phyloP scores from a whole-genome alignment of 2,888 invertebrate species.

The Lithophane ornitopus region DNA sequence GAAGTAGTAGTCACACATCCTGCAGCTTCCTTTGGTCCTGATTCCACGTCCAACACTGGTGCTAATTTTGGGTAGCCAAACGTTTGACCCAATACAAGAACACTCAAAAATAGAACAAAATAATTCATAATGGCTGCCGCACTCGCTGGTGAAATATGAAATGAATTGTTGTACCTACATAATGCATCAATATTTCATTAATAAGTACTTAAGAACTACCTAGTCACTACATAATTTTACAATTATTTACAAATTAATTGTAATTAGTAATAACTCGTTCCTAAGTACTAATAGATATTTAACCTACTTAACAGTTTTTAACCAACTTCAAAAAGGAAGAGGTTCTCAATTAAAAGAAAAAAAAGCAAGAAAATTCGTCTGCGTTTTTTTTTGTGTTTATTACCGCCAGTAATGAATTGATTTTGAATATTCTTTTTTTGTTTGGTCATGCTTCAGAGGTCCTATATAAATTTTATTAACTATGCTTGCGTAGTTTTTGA shows the following conservation, averaged over 20 bases:
- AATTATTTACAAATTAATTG: not conserved
- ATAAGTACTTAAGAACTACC: not conserved
- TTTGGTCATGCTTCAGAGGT: too few relatives aligned
- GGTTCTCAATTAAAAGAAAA: too few relatives aligned
- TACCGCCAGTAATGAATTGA: too few relatives aligned
- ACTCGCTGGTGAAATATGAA: not conserved
- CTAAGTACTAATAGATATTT: not conserved
- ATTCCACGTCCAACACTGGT: not conserved
- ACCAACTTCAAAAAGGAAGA: too few relatives aligned
- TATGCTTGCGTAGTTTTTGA: too few relatives aligned
- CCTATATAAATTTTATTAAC: too few relatives aligned
- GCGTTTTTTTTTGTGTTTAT: too few relatives aligned
- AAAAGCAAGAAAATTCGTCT: too few relatives aligned
- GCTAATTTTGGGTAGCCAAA: not conserved
- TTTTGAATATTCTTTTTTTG: too few relatives aligned
- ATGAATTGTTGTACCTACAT: not conserved
- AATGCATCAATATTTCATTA: not conserved
- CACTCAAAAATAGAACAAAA: conserved; percentile 16
- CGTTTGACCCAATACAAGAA: not conserved
- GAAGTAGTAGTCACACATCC: not conserved
- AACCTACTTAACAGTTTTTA: not conserved
- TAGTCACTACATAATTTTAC: not conserved
- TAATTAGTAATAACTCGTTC: conserved; percentile 25
- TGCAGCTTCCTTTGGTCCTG: not conserved
- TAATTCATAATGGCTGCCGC: conserved; percentile 19